Percentiles rank a stretch among this genome's conserved stretches.
Conservation (phyloP, 35 echinoderm and acorn worm genomes). For the Stichopus chloronotus region DNA sequence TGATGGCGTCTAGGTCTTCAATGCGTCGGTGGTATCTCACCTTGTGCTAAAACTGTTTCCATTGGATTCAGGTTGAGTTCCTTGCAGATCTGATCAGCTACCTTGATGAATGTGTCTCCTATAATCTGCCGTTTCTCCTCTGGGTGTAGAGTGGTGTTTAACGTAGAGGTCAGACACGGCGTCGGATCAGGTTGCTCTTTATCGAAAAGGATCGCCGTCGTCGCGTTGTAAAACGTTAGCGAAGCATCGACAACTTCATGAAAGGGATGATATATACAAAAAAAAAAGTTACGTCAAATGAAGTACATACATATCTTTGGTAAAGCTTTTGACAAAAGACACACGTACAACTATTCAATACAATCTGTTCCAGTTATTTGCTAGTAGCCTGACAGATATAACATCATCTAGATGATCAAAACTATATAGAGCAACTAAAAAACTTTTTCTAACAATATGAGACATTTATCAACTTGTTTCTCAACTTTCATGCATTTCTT, state of each 20-base stretch:
- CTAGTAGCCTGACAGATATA: too few species aligned
- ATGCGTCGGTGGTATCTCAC: background rate
- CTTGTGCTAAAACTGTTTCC: constrained; percentile 89
- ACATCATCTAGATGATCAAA: too few species aligned
- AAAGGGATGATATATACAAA: background rate
- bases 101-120: constrained; percentile 89
- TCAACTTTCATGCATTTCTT: too few species aligned
- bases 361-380: background rate
- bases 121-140: constrained; percentile 92
- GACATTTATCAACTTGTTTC: too few species aligned
- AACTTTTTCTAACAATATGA: too few species aligned
- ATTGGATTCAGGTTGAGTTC: constrained; percentile 85
- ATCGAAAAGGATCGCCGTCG: constrained; percentile 67
- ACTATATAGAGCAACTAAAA: too few species aligned
- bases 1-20: too few species aligned
- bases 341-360: background rate
- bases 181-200: constrained; percentile 77
- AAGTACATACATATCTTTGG: background rate
- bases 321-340: background rate
- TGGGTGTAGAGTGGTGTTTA: constrained; percentile 80
- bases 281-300: background rate
- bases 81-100: constrained; percentile 88
- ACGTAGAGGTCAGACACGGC: constrained; percentile 73
- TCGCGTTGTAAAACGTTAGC: constrained; percentile 88
- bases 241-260: constrained; percentile 85